Percentiles rank a stretch among this genome's conserved stretches.
Evolutionary conservation across 2,797 vertebrate genomes (phyloP).

Genomic region (Gymnoscopelus microlampas): DNA sequence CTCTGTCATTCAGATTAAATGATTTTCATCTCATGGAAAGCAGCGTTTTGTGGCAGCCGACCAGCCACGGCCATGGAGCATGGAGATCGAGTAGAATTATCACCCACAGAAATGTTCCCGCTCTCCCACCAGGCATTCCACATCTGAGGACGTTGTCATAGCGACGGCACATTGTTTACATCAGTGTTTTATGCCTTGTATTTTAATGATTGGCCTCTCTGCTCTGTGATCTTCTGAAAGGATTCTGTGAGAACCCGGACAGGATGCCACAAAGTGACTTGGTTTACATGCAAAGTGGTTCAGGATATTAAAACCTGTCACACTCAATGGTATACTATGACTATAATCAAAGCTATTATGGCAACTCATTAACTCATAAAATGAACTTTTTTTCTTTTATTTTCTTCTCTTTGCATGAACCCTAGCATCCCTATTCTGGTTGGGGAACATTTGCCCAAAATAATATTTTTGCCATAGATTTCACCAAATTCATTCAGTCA

Average conservation of each 20-base stretch:
- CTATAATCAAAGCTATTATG: too few relatives aligned
- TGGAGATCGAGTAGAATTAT: slow-evolving; percentile 29
- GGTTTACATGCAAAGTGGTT: slow-evolving; percentile 12
- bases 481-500: too few relatives aligned
- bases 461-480: too few relatives aligned
- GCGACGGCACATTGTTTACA: slow-evolving; percentile 48
- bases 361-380: too few relatives aligned
- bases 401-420: too few relatives aligned
- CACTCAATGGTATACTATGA: too few relatives aligned
- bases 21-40: neutral
- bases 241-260: too few relatives aligned
- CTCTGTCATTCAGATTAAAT: too few relatives aligned
- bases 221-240: slow-evolving; percentile 21
- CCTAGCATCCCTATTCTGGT: too few relatives aligned
- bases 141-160: slow-evolving; percentile 43
- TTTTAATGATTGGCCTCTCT: slow-evolving; percentile 19
- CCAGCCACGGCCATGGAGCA: neutral
- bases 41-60: neutral
- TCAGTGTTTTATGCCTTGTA: neutral
- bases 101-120: slow-evolving; percentile 33
- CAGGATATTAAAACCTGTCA: neutral
- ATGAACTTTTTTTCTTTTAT: too few relatives aligned
- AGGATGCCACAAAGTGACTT: neutral
- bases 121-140: slow-evolving; percentile 38
- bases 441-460: too few relatives aligned